These are phyloP conservation scores for cattle (Bos taurus) DNA, from an alignment of 2,113 vertebrate species.

Conservation along the genomic window ARS-UCD2.0 NC_037339.1:50870501-50871000, in stretches of 20 bases:
- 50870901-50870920: too few relatives aligned
- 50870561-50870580: background rate
- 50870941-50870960: background rate
- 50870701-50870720: background rate
- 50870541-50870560: background rate
- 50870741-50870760: background rate
- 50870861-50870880: background rate
- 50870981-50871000: background rate
- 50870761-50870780: background rate
- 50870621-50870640: background rate
- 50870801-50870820: background rate
- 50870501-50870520: background rate
- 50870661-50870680: background rate
- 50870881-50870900: background rate
- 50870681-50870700: background rate
- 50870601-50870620: background rate
- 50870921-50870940: background rate
- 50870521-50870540: background rate
- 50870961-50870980: background rate
- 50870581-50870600: conserved; percentile 8
- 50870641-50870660: background rate
- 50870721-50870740: background rate
- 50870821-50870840: background rate
- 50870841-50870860: background rate
- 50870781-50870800: background rate